Base-by-base conservation (phyloP, 1,140 invertebrate genomes). In the Leptinotarsa texana region DNA sequence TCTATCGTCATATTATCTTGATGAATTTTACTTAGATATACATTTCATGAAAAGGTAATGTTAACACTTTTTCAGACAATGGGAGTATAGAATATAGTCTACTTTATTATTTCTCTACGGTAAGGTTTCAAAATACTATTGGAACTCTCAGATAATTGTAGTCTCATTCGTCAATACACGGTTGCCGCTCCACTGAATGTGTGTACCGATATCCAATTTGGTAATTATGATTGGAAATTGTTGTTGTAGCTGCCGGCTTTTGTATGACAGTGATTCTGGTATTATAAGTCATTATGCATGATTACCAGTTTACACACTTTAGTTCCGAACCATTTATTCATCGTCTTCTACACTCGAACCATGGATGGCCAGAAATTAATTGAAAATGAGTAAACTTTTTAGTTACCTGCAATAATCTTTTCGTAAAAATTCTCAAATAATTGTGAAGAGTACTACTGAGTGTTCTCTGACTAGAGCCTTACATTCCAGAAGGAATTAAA, bases 171-270 rank as follows among this genome's bases (percentile, higher is more conserved):
- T 42, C 8, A 11, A 42, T 0, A 62, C 0, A 21, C 17, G 17
- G 17, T 62, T 65, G 63, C 71, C 76, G 71, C 74, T 78, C 67
- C 8, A 13, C 24, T 48, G 4, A n/a, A 18, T 73, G 48, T 33
- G n/a, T 63, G 74, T 27, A 21, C 13, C 13, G 42, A 22, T 47
- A 24, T 76, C 73, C 67, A 74, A 76, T 76, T 76, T 76, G 75
- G 76, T 78, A 75, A 78, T 78, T 78, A 78, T 78, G 77, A 78
- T 75, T 78, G 77, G 72, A 78, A 78, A 78, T 78, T 78, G 77
- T 73, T 69, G 75, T 73, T 69, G 75, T 73, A 70, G 77, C 77
- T 78, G 77, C 77, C 74, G 77, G 77, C 77, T 73, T 63, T 33
- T n/a, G 57, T 78, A 73, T 78, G 77, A 78, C 77, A 78, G 70